Base-by-base conservation (phyloP, 2,797 vertebrate genomes). In the Lutjanus campechanus region DNA sequence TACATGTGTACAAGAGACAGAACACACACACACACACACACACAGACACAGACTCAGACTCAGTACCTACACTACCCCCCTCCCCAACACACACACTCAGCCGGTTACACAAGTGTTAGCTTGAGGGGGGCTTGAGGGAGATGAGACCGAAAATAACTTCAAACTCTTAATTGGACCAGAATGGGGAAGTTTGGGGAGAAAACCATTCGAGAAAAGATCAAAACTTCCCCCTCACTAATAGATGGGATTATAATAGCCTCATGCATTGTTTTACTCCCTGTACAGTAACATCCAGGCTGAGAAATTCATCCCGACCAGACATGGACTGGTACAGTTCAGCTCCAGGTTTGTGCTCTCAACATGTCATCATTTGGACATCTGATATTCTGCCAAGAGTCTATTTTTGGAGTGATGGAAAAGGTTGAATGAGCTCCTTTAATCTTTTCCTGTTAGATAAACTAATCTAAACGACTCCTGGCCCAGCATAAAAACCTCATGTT, bases 81-180 rank as follows among this genome's bases (percentile, higher is more conserved):
- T 69, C 67, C 54, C 70, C 50, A 25, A 68, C 46, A 71, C 62
- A 74, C 47, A n/a, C n/a, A 77, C 75, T 65, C 19, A 77, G 74
- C 59, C 67, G 43, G 79, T 88, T 86, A 89, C 76, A 85, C 83
- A 87, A 84, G 76, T 55, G 79, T 84, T 82, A 77, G 84, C 82
- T 90, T 68, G 61, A 84, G 89, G 85, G 87, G 41, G 73, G 80
- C 83, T 86, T 85, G 72, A 83, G 88, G 86, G 88, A 90, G 62
- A 90, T 64, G 73, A 88, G 81, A 79, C 81, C 79, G 13, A 89
- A 92, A 92, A 91, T 92, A 91, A 86, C 85, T 88, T 85, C 79
- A 84, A 76, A 87, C 79, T 87, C 81, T 81, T 87, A 86, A 92
- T 91, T 92, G 77, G 70, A 85, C 62, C 66, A 69, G 68, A 92